Evolutionary conservation across 2,113 vertebrate genomes (phyloP).

Genomic region (Cheilinus undulatus): DNA sequence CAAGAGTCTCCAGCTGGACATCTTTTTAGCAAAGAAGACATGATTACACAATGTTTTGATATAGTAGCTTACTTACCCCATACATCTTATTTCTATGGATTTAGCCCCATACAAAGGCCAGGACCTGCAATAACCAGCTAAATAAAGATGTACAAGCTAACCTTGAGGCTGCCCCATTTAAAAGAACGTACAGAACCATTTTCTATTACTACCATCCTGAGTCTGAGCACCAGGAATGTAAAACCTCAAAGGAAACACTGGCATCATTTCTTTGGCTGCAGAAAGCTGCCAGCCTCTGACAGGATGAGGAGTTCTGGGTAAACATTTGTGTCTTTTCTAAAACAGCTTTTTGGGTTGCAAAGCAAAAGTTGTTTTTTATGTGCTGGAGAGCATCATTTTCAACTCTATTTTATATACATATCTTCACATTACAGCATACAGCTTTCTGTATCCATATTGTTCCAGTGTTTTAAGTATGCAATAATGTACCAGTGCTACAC

Average conservation of each 20-base stretch:
- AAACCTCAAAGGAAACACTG: conserved; percentile 34
- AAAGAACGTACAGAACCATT: conserved; percentile 31
- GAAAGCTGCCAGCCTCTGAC: conserved; percentile 12
- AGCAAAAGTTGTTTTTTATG: not conserved
- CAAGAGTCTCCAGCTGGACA: not conserved
- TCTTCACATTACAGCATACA: not conserved
- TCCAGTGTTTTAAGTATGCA: not conserved
- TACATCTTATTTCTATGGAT: not conserved
- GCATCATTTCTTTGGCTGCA: conserved; percentile 2
- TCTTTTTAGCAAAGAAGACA: not conserved
- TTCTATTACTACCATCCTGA: conserved; percentile 42
- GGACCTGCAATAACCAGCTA: not conserved
- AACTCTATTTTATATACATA: no score
- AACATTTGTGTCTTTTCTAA: no score
- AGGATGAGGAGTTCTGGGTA: not conserved
- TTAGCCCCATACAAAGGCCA: not conserved
- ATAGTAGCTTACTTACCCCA: not conserved
- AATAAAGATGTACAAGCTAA: conserved; percentile 23
- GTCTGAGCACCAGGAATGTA: conserved; percentile 45
- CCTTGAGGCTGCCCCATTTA: conserved; percentile 18
- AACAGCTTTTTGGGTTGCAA: not conserved
- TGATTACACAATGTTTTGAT: not conserved
- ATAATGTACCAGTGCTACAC: conserved; percentile 25
- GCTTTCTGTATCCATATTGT: not conserved
- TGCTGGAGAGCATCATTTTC: not conserved